These are phyloP conservation scores for Clistopyga incitator DNA, from an alignment of 2,888 invertebrate species.

Conservation along the genomic window DNA sequence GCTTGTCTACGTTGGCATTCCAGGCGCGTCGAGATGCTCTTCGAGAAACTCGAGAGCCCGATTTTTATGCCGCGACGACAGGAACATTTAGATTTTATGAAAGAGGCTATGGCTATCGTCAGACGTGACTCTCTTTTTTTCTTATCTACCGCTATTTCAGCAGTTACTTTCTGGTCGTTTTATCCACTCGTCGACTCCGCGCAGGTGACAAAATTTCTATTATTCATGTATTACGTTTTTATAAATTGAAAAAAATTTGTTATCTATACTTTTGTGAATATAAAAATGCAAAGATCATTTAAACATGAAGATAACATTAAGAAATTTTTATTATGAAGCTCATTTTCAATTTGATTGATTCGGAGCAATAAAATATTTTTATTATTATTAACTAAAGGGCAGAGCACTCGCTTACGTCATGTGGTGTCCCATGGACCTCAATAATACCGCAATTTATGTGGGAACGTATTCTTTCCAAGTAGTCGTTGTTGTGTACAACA, in stretches of 20 bases:
- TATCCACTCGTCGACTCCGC: conserved; percentile 77
- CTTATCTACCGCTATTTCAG: conserved; percentile 72
- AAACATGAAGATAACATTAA: too few relatives aligned
- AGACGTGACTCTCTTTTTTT: conserved; percentile 73
- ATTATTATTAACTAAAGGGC: conserved; percentile 9
- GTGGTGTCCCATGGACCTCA: conserved; percentile 85
- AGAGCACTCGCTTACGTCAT: conserved; percentile 67
- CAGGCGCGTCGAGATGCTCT: conserved; percentile 59
- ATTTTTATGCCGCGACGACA: conserved; percentile 74
- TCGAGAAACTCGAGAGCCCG: conserved; percentile 66
- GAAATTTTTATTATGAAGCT: not conserved
- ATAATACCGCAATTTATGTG: conserved; percentile 83
- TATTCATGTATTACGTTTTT: too few relatives aligned
- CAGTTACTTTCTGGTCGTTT: conserved; percentile 78
- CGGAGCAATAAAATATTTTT: not conserved
- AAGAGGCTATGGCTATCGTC: conserved; percentile 70
- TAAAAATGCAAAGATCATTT: too few relatives aligned
- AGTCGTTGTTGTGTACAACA: conserved; percentile 84
- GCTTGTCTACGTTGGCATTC: conserved; percentile 51
- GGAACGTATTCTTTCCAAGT: conserved; percentile 85
- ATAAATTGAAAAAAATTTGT: too few relatives aligned
- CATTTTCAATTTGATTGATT: not conserved
- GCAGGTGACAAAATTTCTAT: conserved; percentile 58
- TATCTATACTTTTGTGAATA: too few relatives aligned
- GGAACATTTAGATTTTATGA: conserved; percentile 71